phyloP scores from a whole-genome alignment of 2,888 invertebrate genomes.

The Neoaliturus tenellus region DNA sequence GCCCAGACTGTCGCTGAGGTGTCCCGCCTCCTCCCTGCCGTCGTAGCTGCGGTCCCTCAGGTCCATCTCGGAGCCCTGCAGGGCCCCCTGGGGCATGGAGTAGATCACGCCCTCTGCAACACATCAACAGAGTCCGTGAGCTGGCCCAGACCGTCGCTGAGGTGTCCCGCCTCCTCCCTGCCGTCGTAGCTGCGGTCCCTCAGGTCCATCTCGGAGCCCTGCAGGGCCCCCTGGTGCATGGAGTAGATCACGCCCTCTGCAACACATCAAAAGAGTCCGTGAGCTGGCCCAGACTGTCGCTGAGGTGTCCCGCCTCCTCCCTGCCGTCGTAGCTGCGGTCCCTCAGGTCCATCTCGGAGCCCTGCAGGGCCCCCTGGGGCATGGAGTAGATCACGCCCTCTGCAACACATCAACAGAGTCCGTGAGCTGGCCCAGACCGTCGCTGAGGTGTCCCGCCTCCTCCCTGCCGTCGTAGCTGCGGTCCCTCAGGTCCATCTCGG shows the following conservation, averaged over 20 bases:
- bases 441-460: conserved; percentile 73
- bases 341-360: conserved; percentile 79
- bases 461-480: conserved; percentile 80
- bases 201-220: conserved; percentile 80
- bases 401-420: no score
- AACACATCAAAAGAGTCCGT: no score
- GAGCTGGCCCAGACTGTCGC: conserved; percentile 81
- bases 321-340: conserved; percentile 74
- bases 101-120: no score
- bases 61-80: conserved; percentile 78
- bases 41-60: conserved; percentile 73
- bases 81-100: conserved; percentile 73
- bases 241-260: conserved; percentile 84
- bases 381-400: conserved; percentile 70
- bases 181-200: conserved; percentile 83
- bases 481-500: conserved; percentile 80
- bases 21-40: no score
- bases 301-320: conserved; percentile 79
- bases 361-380: conserved; percentile 83
- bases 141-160: no score
- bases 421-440: conserved; percentile 82
- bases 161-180: no score
- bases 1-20: no score
- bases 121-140: no score
- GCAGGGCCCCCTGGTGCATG: conserved; percentile 83